Conservation (phyloP, 2,888 invertebrate species). For the Monoplex corrugatus region DNA sequence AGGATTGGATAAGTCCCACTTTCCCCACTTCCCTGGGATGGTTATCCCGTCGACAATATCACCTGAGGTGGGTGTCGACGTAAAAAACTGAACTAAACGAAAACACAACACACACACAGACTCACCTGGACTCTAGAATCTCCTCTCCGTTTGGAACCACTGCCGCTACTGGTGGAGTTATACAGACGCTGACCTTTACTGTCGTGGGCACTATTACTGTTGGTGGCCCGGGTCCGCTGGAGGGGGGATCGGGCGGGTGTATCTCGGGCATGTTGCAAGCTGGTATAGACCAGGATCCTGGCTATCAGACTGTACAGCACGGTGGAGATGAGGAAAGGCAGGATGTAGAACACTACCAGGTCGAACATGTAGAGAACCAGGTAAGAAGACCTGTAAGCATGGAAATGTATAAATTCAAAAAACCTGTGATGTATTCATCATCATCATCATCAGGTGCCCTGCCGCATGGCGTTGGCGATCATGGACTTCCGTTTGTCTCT, state of each 20-base stretch:
- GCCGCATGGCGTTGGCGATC: no score
- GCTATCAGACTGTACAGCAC: conserved; percentile 85
- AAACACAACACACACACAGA: background rate
- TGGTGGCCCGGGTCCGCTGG: background rate
- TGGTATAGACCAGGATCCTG: conserved; percentile 81
- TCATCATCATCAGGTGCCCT: no score
- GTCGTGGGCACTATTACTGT: background rate
- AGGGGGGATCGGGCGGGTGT: conserved; percentile 18
- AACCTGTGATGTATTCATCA: no score
- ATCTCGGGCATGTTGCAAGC: conserved; percentile 61
- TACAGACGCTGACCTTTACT: background rate
- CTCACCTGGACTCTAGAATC: conserved; percentile 67
- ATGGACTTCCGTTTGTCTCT: no score
- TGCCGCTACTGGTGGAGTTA: no score
- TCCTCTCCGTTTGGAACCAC: conserved; percentile 42
- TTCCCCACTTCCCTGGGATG: no score
- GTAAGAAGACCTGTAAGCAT: conserved; percentile 77
- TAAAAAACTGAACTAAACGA: no score
- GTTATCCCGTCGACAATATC: no score
- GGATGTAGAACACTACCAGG: conserved; percentile 85
- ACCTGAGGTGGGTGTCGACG: no score
- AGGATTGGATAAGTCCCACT: no score
- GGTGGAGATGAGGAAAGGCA: conserved; percentile 85
- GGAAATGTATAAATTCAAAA: no score
- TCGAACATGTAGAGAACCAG: conserved; percentile 85